Conservation (phyloP, 2,797 vertebrate genomes). For the Masticophis lateralis region DNA sequence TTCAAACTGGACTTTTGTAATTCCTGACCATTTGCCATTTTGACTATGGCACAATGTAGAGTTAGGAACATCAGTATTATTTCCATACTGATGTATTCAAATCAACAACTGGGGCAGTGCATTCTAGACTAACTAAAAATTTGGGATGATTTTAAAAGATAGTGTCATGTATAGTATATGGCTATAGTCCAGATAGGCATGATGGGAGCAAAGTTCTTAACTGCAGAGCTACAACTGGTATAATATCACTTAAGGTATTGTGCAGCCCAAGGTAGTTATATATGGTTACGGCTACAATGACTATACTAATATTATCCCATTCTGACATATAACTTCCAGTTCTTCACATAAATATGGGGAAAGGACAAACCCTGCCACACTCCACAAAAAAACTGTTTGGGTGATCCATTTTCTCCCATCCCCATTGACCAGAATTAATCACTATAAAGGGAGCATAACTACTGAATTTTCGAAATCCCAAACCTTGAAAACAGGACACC, state of each 20-base stretch:
- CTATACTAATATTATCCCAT: neutral
- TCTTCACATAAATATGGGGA: neutral
- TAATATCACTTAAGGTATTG: neutral
- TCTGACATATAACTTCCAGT: neutral
- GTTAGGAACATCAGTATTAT: neutral
- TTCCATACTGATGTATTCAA: neutral
- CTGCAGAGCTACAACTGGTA: neutral
- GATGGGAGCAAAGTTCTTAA: neutral
- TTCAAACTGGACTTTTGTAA: neutral
- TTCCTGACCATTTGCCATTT: neutral
- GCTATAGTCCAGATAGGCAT: neutral
- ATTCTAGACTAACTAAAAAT: neutral
- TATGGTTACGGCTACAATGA: neutral
- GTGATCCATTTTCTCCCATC: neutral
- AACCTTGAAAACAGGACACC: neutral
- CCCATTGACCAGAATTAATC: neutral
- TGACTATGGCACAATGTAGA: neutral
- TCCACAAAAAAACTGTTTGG: neutral
- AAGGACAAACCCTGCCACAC: neutral
- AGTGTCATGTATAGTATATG: neutral
- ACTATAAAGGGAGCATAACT: neutral
- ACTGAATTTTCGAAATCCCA: neutral
- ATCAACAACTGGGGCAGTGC: neutral
- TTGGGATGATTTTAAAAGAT: neutral
- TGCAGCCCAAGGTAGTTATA: neutral